These are phyloP conservation scores for Chrysopa pallens DNA, from an alignment of 1,140 invertebrate species.

Conservation along the genomic window DNA sequence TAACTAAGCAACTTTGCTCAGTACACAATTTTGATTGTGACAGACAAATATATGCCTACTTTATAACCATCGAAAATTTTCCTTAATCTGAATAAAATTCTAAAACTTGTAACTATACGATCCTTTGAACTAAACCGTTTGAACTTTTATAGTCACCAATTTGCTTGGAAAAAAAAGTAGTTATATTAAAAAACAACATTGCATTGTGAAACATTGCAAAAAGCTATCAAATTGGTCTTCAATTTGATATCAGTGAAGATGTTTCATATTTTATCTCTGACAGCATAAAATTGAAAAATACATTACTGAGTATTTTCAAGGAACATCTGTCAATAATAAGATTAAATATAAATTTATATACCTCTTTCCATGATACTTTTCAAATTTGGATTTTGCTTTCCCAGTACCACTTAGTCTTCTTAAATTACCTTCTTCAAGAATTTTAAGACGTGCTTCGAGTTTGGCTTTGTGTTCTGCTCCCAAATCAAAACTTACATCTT, in stretches of 20 bases:
- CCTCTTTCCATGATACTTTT: constrained; percentile 76
- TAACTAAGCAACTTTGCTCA: too few relatives aligned
- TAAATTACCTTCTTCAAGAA: constrained; percentile 72
- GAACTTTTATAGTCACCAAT: too few relatives aligned
- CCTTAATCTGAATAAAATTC: too few relatives aligned
- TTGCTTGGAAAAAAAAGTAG: too few relatives aligned
- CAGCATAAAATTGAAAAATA: background rate
- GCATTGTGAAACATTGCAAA: too few relatives aligned
- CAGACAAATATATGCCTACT: too few relatives aligned
- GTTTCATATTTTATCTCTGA: background rate
- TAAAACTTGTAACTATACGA: too few relatives aligned
- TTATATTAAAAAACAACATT: too few relatives aligned
- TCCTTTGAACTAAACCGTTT: too few relatives aligned
- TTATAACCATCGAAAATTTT: too few relatives aligned
- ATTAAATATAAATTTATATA: constrained; percentile 14
- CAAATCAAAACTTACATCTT: constrained; percentile 61
- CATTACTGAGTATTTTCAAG: background rate
- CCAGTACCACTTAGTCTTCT: constrained; percentile 71
- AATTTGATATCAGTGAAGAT: constrained; percentile 4
- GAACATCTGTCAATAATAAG: background rate
- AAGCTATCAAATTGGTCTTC: background rate
- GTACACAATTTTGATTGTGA: too few relatives aligned
- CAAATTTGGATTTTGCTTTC: constrained; percentile 71
- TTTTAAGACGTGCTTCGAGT: constrained; percentile 55
- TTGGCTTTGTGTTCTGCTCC: constrained; percentile 78